These are phyloP conservation scores for Ormyrus nitidulus DNA, from an alignment of 2,888 invertebrate species.

Conservation along the genomic window DNA sequence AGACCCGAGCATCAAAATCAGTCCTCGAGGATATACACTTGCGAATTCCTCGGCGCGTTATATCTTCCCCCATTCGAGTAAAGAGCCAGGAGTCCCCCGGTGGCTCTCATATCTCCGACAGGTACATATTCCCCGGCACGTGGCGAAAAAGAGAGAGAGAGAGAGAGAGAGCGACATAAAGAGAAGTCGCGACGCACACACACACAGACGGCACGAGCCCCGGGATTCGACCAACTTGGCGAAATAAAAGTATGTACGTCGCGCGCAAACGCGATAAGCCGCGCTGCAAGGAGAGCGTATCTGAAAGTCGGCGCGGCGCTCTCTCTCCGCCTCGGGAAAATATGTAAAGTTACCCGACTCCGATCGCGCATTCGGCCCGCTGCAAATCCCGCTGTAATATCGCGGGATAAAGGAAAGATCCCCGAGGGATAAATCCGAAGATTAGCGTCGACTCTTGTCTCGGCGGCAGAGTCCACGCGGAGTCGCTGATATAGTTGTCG, in stretches of 20 bases:
- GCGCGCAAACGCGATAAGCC: constrained; percentile 38
- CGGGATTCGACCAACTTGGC: too few relatives aligned
- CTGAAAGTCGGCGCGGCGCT: constrained; percentile 22
- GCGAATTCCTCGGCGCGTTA: neutral
- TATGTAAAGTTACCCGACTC: constrained; percentile 35
- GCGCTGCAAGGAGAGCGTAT: neutral
- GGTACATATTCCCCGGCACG: neutral
- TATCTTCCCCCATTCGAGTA: neutral
- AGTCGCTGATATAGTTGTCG: too few relatives aligned
- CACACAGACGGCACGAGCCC: too few relatives aligned
- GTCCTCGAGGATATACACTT: neutral
- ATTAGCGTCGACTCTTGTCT: constrained; percentile 62
- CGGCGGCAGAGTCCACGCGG: too few relatives aligned
- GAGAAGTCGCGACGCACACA: constrained; percentile 36
- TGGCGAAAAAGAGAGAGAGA: neutral
- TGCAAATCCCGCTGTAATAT: constrained; percentile 58
- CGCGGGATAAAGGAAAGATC: constrained; percentile 59
- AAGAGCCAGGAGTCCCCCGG: neutral
- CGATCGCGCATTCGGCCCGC: neutral
- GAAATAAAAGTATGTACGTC: constrained; percentile 39
- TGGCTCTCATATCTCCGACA: neutral
- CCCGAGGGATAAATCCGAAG: constrained; percentile 62
- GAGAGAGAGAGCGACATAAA: constrained; percentile 30
- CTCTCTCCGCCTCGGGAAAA: neutral
- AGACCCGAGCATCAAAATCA: neutral